phyloP scores from a whole-genome alignment of 2,888 invertebrate genomes.

The Rugalucina vietnamica region DNA sequence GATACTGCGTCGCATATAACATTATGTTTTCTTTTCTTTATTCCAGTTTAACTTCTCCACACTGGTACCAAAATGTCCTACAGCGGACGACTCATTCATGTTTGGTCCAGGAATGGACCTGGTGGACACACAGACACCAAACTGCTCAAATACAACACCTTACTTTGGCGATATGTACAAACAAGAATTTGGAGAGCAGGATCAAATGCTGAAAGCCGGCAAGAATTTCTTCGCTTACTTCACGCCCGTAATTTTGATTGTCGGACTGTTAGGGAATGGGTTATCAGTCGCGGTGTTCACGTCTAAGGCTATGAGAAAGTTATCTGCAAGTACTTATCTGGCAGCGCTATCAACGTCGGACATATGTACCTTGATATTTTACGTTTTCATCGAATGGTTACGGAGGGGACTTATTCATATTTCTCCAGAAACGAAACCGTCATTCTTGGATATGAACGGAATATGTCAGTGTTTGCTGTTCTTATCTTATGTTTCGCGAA shows the following conservation, averaged over 20 bases:
- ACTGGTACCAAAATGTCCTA: neutral
- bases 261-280: conserved; percentile 91
- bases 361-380: conserved; percentile 88
- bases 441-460: conserved; percentile 65
- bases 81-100: neutral
- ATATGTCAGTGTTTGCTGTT: conserved; percentile 89
- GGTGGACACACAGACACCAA: neutral
- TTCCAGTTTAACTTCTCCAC: conserved; percentile 5
- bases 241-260: conserved; percentile 89
- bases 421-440: conserved; percentile 42
- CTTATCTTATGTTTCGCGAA: conserved; percentile 84
- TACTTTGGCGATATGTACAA: neutral
- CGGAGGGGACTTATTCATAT: conserved; percentile 68
- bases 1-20: too few relatives aligned
- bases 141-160: neutral
- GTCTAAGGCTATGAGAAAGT: conserved; percentile 87
- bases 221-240: conserved; percentile 87
- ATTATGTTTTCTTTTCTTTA: neutral
- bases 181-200: neutral
- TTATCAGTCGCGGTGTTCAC: conserved; percentile 91
- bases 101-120: neutral
- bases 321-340: conserved; percentile 91
- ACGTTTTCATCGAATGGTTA: conserved; percentile 82
- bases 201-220: conserved; percentile 36
- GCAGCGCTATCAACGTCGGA: conserved; percentile 91